These are phyloP conservation scores for Gorilla gorilla DNA, from an alignment of 2,113 vertebrate species.

Conservation along the genomic window DNA sequence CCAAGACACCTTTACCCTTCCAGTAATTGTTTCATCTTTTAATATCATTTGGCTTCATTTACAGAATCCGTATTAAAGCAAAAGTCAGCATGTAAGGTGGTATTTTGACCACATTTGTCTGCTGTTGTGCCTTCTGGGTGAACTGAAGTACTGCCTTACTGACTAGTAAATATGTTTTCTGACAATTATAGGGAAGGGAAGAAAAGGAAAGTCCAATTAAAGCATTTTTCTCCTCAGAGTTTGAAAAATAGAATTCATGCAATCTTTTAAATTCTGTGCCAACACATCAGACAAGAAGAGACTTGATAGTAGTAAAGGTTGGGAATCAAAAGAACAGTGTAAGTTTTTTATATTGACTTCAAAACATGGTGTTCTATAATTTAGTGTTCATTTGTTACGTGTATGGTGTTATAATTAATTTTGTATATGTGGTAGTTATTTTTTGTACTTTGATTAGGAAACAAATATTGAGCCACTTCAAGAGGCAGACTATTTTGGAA, in stretches of 20 bases:
- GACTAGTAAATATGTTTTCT: not conserved
- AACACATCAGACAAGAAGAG: conserved; percentile 5
- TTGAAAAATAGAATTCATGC: conserved; percentile 3
- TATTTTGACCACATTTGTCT: not conserved
- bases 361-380: not conserved
- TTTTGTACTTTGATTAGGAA: conserved; percentile 27
- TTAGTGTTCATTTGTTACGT: not conserved
- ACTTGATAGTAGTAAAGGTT: not conserved
- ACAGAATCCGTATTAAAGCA: not conserved
- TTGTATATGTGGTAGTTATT: not conserved
- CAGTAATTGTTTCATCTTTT: not conserved
- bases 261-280: conserved; percentile 20
- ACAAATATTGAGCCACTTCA: conserved; percentile 17
- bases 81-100: not conserved
- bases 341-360: conserved; percentile 18
- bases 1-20: not conserved
- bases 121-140: not conserved
- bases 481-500: not conserved
- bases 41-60: conserved; percentile 4
- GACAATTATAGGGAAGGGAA: not conserved
- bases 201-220: not conserved
- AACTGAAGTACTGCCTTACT: conserved; percentile 5
- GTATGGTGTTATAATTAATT: not conserved
- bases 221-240: not conserved
- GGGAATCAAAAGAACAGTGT: not conserved